These are phyloP conservation scores for Ornithoptera priamus DNA, from an alignment of 2,888 invertebrate species.

Conservation along the genomic window DNA sequence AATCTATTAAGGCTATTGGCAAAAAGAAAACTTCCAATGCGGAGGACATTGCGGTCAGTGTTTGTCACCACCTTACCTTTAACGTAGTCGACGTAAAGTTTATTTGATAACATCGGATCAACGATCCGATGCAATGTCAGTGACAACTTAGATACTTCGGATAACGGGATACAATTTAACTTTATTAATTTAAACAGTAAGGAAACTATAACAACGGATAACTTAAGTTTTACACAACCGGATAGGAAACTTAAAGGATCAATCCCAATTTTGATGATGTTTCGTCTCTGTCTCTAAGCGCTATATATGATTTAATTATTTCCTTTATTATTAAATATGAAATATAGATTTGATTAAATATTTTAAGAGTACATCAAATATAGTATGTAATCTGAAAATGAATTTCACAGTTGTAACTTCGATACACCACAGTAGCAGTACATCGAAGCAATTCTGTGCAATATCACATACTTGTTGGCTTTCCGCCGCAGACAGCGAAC, in stretches of 20 bases:
- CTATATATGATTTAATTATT: too few species aligned
- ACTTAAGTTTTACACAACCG: background rate
- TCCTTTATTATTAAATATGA: too few species aligned
- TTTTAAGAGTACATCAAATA: too few species aligned
- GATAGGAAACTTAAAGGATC: background rate
- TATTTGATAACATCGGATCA: background rate
- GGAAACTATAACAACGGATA: slow-evolving; percentile 2
- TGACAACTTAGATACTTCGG: background rate
- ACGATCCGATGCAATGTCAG: slow-evolving; percentile 1
- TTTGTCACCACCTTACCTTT: background rate
- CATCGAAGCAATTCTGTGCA: slow-evolving; percentile 7
- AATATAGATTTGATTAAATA: too few species aligned
- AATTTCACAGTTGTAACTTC: background rate
- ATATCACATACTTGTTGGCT: slow-evolving; percentile 7
- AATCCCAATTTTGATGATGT: background rate
- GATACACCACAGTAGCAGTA: background rate
- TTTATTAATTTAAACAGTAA: slow-evolving; percentile 1
- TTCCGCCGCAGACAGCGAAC: slow-evolving; percentile 7
- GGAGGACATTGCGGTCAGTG: background rate
- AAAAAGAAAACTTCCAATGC: too few species aligned
- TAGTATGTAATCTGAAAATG: background rate
- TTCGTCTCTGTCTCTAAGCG: background rate
- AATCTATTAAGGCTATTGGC: too few species aligned
- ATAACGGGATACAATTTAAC: background rate
- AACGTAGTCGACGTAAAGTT: background rate